phyloP scores from a whole-genome alignment of 2,113 vertebrate species.

The Acanthochromis polyacanthus region DNA sequence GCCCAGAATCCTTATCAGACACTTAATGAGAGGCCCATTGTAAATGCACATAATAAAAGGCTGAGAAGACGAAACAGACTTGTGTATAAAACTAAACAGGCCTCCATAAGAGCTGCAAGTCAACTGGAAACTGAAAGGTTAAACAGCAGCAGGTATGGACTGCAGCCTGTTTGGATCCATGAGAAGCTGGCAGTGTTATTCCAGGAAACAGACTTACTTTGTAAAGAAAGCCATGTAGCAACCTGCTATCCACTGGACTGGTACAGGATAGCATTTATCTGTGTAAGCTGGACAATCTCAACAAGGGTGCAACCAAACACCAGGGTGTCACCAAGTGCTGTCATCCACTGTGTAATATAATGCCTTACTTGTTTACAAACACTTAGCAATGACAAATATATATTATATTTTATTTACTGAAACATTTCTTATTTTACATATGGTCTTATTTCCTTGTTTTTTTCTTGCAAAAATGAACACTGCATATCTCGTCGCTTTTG shows the following conservation, averaged over 20 bases:
- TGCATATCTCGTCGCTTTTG: constrained; percentile 70
- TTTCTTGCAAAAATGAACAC: constrained; percentile 57
- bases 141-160: constrained; percentile 25
- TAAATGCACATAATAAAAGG: constrained; percentile 31
- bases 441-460: constrained; percentile 55
- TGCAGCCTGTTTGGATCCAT: constrained; percentile 16
- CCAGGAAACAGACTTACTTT: neutral
- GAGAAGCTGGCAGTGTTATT: constrained; percentile 26
- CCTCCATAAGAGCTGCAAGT: constrained; percentile 11
- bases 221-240: constrained; percentile 64
- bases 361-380: constrained; percentile 86
- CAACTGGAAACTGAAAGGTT: constrained; percentile 43
- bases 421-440: constrained; percentile 76
- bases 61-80: constrained; percentile 10
- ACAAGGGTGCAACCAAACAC: constrained; percentile 68
- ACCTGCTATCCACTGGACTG: constrained; percentile 52
- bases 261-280: constrained; percentile 28
- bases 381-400: constrained; percentile 80
- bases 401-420: constrained; percentile 81
- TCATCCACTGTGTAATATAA: constrained; percentile 71
- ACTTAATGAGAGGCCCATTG: constrained; percentile 35
- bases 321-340: constrained; percentile 76
- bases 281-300: constrained; percentile 75
- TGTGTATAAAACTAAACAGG: constrained; percentile 25
- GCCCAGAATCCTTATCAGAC: constrained; percentile 35